These are phyloP conservation scores for Gymnoscopelus braueri DNA, from an alignment of 2,797 vertebrate genomes.

Conservation along the genomic window DNA sequence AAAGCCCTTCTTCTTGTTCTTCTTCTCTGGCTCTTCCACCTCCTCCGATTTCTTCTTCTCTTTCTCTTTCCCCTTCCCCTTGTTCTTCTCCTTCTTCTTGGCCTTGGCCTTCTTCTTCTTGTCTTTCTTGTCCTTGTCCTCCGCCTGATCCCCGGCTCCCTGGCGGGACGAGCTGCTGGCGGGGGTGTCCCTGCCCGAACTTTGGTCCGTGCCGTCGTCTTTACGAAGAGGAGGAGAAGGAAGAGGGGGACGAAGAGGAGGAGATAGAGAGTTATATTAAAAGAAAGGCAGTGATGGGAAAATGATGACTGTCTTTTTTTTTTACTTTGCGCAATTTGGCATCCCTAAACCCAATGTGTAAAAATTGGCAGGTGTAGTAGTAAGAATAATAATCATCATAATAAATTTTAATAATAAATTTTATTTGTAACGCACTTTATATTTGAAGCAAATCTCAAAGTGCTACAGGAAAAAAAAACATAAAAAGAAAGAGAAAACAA, in stretches of 20 bases:
- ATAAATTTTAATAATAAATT: too few species aligned
- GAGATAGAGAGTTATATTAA: not conserved
- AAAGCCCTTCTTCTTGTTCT: conserved; percentile 91
- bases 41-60: conserved; percentile 85
- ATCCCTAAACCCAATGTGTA: too few species aligned
- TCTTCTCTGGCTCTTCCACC: conserved; percentile 87
- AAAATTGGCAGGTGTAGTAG: too few species aligned
- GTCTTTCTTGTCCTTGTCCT: conserved; percentile 82
- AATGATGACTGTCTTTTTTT: too few species aligned
- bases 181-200: conserved; percentile 89
- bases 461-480: too few species aligned
- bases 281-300: not conserved
- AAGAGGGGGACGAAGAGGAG: not conserved
- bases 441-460: too few species aligned
- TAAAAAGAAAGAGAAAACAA: too few species aligned
- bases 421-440: too few species aligned
- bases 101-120: conserved; percentile 90
- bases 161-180: conserved; percentile 84
- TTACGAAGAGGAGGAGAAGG: not conserved
- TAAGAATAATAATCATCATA: too few species aligned
- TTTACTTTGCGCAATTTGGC: too few species aligned
- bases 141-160: conserved; percentile 77
- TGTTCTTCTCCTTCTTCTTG: conserved; percentile 91
- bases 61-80: conserved; percentile 87
- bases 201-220: conserved; percentile 92